phyloP scores from a whole-genome alignment of 1,140 invertebrate genomes.

The Ridgeia piscesae region DNA sequence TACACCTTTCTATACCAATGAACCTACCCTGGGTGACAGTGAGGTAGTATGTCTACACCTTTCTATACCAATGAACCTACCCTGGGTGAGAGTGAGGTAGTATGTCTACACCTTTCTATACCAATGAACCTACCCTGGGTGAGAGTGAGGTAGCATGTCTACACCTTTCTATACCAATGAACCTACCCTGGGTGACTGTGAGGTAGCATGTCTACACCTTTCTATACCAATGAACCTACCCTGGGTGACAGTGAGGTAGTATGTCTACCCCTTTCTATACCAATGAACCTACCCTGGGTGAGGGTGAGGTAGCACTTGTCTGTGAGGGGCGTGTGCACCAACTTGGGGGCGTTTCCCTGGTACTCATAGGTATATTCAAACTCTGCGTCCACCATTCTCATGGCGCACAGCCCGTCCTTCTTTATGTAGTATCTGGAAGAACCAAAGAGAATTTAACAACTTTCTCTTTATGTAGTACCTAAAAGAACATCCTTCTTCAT shows the following conservation, averaged over 20 bases:
- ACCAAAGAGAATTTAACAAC: too few species aligned
- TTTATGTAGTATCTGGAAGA: constrained; percentile 25
- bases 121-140: constrained; percentile 69
- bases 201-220: constrained; percentile 72
- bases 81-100: constrained; percentile 91
- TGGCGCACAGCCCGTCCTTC: constrained; percentile 49
- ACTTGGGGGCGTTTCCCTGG: constrained; percentile 85
- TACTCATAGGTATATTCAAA: constrained; percentile 98
- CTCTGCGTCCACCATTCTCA: constrained; percentile 80
- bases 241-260: constrained; percentile 92
- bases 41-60: constrained; percentile 72
- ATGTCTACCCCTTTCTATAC: neutral
- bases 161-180: neutral
- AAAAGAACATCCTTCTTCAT: neutral
- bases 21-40: constrained; percentile 79
- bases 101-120: constrained; percentile 59
- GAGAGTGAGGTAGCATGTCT: constrained; percentile 83
- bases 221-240: constrained; percentile 40
- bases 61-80: neutral
- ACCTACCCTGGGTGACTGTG: constrained; percentile 79
- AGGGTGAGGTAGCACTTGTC: constrained; percentile 95
- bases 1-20: neutral
- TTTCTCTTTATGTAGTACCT: too few species aligned
- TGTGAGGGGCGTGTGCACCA: constrained; percentile 90
- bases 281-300: constrained; percentile 69